Base-by-base conservation (phyloP, 2,797 vertebrate genomes). In the Rhynchonycteris naso region DNA sequence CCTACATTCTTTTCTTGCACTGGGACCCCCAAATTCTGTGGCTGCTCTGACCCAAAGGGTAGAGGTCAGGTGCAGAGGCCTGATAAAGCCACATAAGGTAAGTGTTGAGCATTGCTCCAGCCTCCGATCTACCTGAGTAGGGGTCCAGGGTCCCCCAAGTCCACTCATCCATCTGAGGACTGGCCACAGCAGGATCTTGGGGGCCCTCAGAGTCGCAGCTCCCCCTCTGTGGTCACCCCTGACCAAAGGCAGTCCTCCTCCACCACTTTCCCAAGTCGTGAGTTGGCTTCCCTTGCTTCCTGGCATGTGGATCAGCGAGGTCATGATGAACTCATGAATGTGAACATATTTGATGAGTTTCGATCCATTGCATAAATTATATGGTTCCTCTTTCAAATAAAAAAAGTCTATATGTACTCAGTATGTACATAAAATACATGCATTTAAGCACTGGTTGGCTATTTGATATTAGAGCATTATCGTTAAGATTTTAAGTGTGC, bases 231-330 rank as follows among this genome's bases (percentile, higher is more conserved):
- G 28, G 38, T 22, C 58, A 43, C 38, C 38, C 4, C 16, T 14
- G 4, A 4, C 43, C 43, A 43, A 56, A 47, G 21, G 14, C 5
- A 24, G 19, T 8, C 10, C 19, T n/a, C 19, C 9, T 30, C 4
- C 5, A 19, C 12, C 74, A 35, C 74, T 71, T 26, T 26, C 18
- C 54, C 35, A 21, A 19, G 15, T 7, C 13, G 0, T 19, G 35
- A 86, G 52, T 13, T 28, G 43, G 43, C 38, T 26, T 28, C 58
- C 43, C 30, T 18, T 1, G 6, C 22, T 7, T 33, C 30, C 33
- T 4, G 35, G 21, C 4, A 24, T 1, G 14, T 2, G 8, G 13
- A 16, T 15, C 22, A 7, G 22, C 1, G 5, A 11, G 3, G 30
- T 22, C 52, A 13, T 5, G 13, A 2, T 28, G 24, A 71, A 26